Percentiles rank a stretch among this genome's conserved stretches.
These are phyloP conservation scores for Pantherophis alleghaniensis DNA, from an alignment of 2,797 vertebrate species.

Conservation along the genomic window DNA sequence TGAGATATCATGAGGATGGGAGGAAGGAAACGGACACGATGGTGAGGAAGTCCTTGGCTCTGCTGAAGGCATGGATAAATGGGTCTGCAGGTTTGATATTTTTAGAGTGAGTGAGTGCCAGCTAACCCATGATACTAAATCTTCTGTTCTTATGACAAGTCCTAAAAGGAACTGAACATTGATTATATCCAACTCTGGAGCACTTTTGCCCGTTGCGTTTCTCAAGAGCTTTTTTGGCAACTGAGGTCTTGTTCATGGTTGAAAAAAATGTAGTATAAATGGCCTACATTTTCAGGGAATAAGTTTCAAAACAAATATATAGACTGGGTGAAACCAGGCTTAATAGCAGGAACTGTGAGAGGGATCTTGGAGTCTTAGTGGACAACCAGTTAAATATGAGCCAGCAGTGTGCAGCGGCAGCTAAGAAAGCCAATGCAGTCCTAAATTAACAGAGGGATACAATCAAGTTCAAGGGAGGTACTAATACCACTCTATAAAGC, in stretches of 20 bases:
- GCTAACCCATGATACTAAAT: conserved; percentile 29
- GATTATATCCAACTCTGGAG: neutral
- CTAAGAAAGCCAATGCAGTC: no score
- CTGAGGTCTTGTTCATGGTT: neutral
- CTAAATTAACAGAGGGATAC: no score
- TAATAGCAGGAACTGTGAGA: no score
- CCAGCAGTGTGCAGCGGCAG: fast-evolving
- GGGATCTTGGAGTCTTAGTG: no score
- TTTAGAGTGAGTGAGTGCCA: conserved; percentile 25
- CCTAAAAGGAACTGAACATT: conserved; percentile 6
- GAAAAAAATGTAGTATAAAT: neutral
- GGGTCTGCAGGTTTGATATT: conserved; percentile 26
- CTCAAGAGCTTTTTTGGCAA: conserved; percentile 7
- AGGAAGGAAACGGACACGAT: neutral
- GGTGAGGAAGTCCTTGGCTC: conserved; percentile 3
- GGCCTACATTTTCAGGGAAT: neutral
- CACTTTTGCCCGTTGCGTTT: neutral
- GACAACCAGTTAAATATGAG: no score
- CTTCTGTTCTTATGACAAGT: conserved; percentile 16
- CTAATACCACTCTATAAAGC: no score
- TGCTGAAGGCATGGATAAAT: conserved; percentile 20
- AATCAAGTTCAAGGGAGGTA: no score
- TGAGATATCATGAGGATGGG: conserved; percentile 1
- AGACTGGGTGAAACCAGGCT: no score
- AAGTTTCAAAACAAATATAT: neutral